phyloP scores from a whole-genome alignment of 2,888 invertebrate species.

The Limenitis camilla region DNA sequence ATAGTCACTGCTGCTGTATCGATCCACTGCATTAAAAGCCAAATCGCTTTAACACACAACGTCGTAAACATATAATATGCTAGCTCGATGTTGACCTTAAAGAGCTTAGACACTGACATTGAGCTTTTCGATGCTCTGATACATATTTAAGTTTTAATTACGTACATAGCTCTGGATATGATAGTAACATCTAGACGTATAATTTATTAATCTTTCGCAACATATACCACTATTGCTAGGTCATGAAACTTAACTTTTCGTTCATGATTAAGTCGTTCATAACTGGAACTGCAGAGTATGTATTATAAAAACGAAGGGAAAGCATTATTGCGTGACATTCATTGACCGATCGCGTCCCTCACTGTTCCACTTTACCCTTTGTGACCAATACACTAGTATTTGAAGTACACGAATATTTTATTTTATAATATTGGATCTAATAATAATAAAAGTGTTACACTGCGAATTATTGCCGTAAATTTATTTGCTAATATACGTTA shows the following conservation, averaged over 20 bases:
- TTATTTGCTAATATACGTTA: no score
- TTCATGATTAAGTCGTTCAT: constrained; percentile 45
- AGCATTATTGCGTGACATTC: constrained; percentile 55
- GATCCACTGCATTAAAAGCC: constrained; percentile 60
- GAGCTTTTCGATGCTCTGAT: constrained; percentile 25
- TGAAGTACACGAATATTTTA: constrained; percentile 25
- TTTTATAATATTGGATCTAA: background rate
- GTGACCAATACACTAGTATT: constrained; percentile 44
- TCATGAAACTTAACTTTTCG: constrained; percentile 3
- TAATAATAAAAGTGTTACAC: no score
- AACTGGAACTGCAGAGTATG: constrained; percentile 32
- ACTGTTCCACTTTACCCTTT: constrained; percentile 51
- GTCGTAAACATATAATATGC: constrained; percentile 23
- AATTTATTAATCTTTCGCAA: no score
- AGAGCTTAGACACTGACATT: constrained; percentile 27
- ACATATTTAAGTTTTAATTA: background rate
- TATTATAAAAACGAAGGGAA: constrained; percentile 48
- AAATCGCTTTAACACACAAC: constrained; percentile 29
- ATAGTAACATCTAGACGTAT: no score
- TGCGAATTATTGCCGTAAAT: no score
- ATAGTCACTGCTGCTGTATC: constrained; percentile 52
- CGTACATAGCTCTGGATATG: no score
- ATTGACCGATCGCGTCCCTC: constrained; percentile 34
- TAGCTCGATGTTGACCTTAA: constrained; percentile 24
- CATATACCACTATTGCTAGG: background rate